These are phyloP conservation scores for Platycnemis pennipes DNA, from an alignment of 2,888 invertebrate genomes.

Conservation along the genomic window DNA sequence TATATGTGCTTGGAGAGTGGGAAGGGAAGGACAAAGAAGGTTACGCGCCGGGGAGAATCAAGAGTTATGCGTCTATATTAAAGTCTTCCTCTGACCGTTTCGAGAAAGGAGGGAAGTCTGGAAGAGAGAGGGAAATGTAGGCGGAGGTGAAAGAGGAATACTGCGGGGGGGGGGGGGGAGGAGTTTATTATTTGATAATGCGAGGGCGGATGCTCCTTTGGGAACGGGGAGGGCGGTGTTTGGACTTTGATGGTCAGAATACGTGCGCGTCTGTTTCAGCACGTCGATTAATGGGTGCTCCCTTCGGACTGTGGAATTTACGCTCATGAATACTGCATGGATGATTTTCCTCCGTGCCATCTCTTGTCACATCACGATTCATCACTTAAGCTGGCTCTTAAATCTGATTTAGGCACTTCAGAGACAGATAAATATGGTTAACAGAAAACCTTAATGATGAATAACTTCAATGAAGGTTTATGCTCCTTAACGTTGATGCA, in stretches of 20 bases:
- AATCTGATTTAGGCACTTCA: too few species aligned
- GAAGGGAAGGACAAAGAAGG: conserved; percentile 17
- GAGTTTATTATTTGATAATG: background rate
- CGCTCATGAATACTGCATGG: too few species aligned
- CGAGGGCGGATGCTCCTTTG: background rate
- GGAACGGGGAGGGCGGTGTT: background rate
- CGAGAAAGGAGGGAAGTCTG: background rate
- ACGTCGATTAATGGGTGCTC: background rate
- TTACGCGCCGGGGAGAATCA: conserved; percentile 37
- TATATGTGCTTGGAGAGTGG: background rate
- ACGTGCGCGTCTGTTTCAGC: background rate
- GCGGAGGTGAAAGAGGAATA: background rate
- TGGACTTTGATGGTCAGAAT: background rate
- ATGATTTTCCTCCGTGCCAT: too few species aligned
- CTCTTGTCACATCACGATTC: too few species aligned
- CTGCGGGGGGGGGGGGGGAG: background rate
- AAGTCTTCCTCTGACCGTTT: background rate
- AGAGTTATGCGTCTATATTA: conserved; percentile 60
- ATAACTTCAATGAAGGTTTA: too few species aligned
- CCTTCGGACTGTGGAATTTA: background rate
- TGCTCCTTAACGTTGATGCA: too few species aligned
- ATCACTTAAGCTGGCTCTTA: too few species aligned
- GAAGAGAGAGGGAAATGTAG: background rate
- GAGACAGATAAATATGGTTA: too few species aligned
- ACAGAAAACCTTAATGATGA: too few species aligned